Evolutionary conservation across 2,797 vertebrate species (phyloP).

Genomic region (Lutjanus argentimaculatus): DNA sequence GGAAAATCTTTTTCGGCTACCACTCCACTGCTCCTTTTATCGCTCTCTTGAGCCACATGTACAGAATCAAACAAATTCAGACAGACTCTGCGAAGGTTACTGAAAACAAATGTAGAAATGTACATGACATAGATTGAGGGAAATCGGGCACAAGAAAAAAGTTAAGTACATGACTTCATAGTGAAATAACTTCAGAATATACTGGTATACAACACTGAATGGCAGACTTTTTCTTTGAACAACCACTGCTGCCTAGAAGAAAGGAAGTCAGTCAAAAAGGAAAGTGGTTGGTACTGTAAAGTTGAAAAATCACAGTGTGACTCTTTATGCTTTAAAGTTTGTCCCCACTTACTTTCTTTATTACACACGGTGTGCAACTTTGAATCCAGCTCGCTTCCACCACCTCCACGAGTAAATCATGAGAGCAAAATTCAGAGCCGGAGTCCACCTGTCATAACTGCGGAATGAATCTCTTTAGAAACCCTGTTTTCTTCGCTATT

Average conservation of each 20-base stretch:
- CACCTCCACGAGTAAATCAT: neutral
- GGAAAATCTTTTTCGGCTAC: slow-evolving; percentile 58
- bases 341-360: slow-evolving; percentile 14
- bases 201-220: slow-evolving; percentile 7
- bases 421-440: slow-evolving; percentile 12
- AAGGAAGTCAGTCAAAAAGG: slow-evolving; percentile 42
- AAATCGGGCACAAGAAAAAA: slow-evolving; percentile 19
- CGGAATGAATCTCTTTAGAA: slow-evolving; percentile 40
- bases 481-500: slow-evolving; percentile 34
- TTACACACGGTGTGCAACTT: slow-evolving; percentile 6
- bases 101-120: slow-evolving; percentile 57
- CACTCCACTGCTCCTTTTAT: slow-evolving; percentile 35
- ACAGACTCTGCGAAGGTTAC: slow-evolving; percentile 16
- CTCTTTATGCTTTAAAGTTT: slow-evolving; percentile 29
- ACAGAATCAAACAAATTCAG: slow-evolving; percentile 40
- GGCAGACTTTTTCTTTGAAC: slow-evolving; percentile 4
- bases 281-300: slow-evolving; percentile 39
- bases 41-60: slow-evolving; percentile 41
- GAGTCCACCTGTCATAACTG: slow-evolving; percentile 64
- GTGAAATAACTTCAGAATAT: slow-evolving; percentile 10
- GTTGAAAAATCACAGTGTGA: slow-evolving; percentile 24
- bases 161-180: neutral
- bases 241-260: neutral
- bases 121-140: slow-evolving; percentile 16
- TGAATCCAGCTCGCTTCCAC: slow-evolving; percentile 15